Conservation (phyloP, 2,888 invertebrate species). For the Hydriomena furcata region DNA sequence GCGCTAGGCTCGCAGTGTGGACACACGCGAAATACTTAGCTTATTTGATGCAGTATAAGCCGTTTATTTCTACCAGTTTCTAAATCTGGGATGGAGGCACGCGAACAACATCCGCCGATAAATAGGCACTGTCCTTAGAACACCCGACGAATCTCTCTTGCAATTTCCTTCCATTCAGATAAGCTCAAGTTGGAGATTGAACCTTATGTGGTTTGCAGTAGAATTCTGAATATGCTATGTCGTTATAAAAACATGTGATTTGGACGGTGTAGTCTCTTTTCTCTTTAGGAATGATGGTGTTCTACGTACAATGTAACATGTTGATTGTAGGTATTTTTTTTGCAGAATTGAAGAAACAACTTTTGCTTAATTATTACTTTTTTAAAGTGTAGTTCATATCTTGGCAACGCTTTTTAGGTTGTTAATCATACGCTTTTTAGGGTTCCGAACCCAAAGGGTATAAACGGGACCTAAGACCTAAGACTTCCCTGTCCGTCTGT, state of each 20-base stretch:
- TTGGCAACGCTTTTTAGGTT: too few species aligned
- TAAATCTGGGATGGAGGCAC: conserved; percentile 32
- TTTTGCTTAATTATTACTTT: too few species aligned
- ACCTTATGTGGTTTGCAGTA: conserved; percentile 17
- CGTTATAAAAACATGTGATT: not conserved
- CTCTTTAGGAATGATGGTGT: conserved; percentile 15
- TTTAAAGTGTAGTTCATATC: too few species aligned
- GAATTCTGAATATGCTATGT: conserved; percentile 1
- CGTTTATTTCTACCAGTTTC: conserved; percentile 40
- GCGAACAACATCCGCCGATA: conserved; percentile 35
- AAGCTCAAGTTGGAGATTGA: conserved; percentile 18
- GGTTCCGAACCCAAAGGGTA: too few species aligned
- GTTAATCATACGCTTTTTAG: too few species aligned
- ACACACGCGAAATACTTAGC: too few species aligned
- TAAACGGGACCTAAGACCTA: too few species aligned
- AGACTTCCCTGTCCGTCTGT: too few species aligned
- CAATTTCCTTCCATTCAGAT: conserved; percentile 38
- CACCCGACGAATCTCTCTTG: conserved; percentile 32
- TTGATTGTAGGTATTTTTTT: too few species aligned
- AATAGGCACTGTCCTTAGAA: conserved; percentile 31
- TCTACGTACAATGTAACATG: conserved; percentile 1
- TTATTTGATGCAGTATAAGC: conserved; percentile 6
- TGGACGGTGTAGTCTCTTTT: conserved; percentile 7
- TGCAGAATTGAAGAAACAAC: too few species aligned
- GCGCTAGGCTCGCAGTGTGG: too few species aligned